Base-by-base conservation (phyloP, 2,113 vertebrate species). In the Rhegmatorhina hoffmannsi region DNA sequence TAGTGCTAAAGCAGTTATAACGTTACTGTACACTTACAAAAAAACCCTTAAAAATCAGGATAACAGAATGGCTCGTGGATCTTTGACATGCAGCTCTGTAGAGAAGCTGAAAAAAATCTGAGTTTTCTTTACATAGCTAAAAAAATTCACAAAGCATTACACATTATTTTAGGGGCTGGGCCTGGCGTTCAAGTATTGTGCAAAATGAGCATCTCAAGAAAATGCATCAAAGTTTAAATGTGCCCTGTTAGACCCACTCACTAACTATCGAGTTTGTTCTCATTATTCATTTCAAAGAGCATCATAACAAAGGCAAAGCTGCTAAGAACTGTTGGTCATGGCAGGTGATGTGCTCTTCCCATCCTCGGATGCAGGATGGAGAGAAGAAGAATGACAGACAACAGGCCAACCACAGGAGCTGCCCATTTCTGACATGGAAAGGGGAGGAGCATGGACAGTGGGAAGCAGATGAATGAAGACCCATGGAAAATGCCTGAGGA, bases 311-410 rank as follows among this genome's bases (percentile, higher is more conserved):
- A 78, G 6, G 9, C 9, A 74, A 90, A 11, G 21, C 28, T 69
- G 47, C 52, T 52, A 17, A 80, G n/a, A 64, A 50, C 44, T 73
- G 62, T 11, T 78, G 9, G 25, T 25, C 8, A 2, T 55, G 28
- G 29, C 29, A 67, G 38, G 36, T 59, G 58, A 56, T 0, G 0
- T 13, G 43, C 26, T 73, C 23, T 50, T 77, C n/a, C 20, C 19
- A 36, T 50, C 44, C 23, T 46, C 14, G 17, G 25, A 33, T 25
- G 67, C 28, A 75, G 56, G n/a, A 66, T 20, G 23, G 33, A 74
- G 33, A 82, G 50, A 17, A 92, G 33, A 5, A n/a, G 19, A 2
- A 0, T 28, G 38, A 74, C 20, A 76, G 20, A 24, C 13, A 49
- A 58, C 67, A 11, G 1, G 6, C 17, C 20, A 50, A 56, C 5